Base-by-base conservation (phyloP, 2,888 invertebrate species). In the Melanotus villosus region DNA sequence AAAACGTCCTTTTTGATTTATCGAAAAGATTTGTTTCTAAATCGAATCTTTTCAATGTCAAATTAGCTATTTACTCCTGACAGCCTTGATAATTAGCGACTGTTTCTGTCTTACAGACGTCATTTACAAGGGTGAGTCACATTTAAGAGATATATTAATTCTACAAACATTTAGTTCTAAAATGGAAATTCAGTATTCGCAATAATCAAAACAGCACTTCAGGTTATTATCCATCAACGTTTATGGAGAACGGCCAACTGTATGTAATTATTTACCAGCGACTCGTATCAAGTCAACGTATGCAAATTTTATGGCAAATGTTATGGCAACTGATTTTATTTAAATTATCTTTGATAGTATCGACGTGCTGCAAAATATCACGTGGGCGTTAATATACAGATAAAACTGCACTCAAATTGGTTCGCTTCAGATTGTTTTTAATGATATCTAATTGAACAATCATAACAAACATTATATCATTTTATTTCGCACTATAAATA, bases 161-260 rank as follows among this genome's bases (percentile, higher is more conserved):
- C 10, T 16, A 18, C 10, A 4, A 45, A 10, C 21, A 21, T 45
- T 45, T 45, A 45, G 45, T 19, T 21, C 45, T 21, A 19, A 45
- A 21, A 45, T 45, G 45, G 45, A 19, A n/a, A 45, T 45, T 45
- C 1, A 16, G 41, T 18, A 41, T 16, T 41, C 12, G 1, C 16
- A 16, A 41, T 26, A n/a, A n/a, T 41, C 16, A 14, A 41, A 34
- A 34, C 12, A 34, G 12, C 14, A 41, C 16, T 18, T 14, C 14
- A 16, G 16, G 14, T 41, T 16, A 41, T 41, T 41, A 41, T 41
- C 16, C 41, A 18, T 41, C 36, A 16, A 7, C 41, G 7, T 41
- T 41, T 41, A 41, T 41, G 41, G 41, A 41, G 16, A 41, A 41
- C 41, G 7, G 16, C 41, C 16, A 16, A 41, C 41, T 16, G 41